phyloP scores from a whole-genome alignment of 2,113 vertebrate genomes.

The Erythrocercus mccallii region DNA sequence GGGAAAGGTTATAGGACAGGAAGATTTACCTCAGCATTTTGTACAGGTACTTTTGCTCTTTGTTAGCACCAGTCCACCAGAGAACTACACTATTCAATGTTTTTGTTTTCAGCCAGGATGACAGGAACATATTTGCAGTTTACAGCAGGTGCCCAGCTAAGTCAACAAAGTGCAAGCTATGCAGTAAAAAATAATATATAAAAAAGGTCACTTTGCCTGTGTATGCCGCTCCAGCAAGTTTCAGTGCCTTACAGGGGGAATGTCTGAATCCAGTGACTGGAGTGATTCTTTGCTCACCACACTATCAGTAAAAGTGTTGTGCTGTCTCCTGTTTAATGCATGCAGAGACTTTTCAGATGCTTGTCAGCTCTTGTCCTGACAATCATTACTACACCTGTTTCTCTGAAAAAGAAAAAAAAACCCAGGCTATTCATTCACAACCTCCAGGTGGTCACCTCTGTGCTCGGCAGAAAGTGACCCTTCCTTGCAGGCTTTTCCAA shows the following conservation, averaged over 20 bases:
- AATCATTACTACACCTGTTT: constrained; percentile 5
- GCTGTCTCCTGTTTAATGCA: neutral
- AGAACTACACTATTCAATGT: neutral
- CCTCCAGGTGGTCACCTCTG: neutral
- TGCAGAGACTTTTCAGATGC: neutral
- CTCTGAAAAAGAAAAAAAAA: neutral
- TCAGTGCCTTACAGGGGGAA: neutral
- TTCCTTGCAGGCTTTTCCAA: neutral
- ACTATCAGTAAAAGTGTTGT: neutral
- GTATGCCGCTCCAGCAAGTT: constrained; percentile 55
- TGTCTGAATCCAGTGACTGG: neutral
- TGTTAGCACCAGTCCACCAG: neutral
- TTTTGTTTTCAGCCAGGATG: constrained; percentile 36
- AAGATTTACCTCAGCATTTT: constrained; percentile 54
- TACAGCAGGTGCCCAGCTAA: constrained; percentile 57
- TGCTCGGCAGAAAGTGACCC: neutral
- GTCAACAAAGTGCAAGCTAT: constrained; percentile 48
- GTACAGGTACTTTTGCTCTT: neutral
- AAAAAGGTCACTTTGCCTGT: constrained; percentile 59
- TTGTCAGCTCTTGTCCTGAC: neutral
- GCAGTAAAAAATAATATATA: constrained; percentile 50
- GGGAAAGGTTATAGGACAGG: constrained; percentile 18
- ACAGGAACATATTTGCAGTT: constrained; percentile 59
- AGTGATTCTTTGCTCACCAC: neutral
- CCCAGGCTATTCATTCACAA: neutral